These are phyloP conservation scores for Aethina tumida DNA, from an alignment of 1,140 invertebrate genomes.

Conservation along the genomic window DNA sequence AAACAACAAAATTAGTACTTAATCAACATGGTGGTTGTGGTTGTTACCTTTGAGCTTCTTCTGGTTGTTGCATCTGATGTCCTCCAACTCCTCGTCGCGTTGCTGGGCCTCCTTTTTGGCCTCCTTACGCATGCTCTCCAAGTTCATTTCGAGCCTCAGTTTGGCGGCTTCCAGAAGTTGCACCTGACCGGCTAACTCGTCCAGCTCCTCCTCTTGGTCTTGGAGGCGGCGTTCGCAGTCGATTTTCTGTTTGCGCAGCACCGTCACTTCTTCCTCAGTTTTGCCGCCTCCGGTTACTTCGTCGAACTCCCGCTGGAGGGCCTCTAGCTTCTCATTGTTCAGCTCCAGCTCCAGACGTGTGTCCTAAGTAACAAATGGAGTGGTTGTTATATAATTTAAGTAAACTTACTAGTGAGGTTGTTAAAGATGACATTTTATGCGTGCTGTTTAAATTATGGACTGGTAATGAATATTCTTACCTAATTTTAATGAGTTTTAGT, in stretches of 20 bases:
- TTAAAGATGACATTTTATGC: too few species aligned
- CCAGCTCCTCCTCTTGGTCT: constrained; percentile 91
- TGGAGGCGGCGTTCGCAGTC: constrained; percentile 79
- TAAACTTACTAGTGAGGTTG: too few species aligned
- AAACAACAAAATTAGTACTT: constrained; percentile 22
- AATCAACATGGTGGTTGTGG: too few species aligned
- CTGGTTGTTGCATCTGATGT: constrained; percentile 72
- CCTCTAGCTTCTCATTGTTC: constrained; percentile 70
- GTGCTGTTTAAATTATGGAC: too few species aligned
- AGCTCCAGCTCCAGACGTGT: constrained; percentile 76
- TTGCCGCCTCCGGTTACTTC: constrained; percentile 72
- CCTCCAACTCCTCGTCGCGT: constrained; percentile 87
- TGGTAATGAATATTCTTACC: too few species aligned
- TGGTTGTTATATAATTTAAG: too few species aligned
- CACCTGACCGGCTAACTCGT: constrained; percentile 85
- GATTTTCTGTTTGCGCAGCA: constrained; percentile 71
- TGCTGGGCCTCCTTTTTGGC: constrained; percentile 77
- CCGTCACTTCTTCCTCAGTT: constrained; percentile 77
- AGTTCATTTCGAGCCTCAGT: constrained; percentile 75
- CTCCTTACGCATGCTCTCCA: constrained; percentile 85
- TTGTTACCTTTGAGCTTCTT: constrained; percentile 77
- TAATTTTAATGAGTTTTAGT: too few species aligned
- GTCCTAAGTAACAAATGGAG: constrained; percentile 52
- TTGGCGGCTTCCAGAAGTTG: constrained; percentile 81
- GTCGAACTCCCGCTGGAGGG: constrained; percentile 72